Evolutionary conservation across 92 coral and sea anemone species (phyloP).

Genomic region (Plumapathes pennacea): DNA sequence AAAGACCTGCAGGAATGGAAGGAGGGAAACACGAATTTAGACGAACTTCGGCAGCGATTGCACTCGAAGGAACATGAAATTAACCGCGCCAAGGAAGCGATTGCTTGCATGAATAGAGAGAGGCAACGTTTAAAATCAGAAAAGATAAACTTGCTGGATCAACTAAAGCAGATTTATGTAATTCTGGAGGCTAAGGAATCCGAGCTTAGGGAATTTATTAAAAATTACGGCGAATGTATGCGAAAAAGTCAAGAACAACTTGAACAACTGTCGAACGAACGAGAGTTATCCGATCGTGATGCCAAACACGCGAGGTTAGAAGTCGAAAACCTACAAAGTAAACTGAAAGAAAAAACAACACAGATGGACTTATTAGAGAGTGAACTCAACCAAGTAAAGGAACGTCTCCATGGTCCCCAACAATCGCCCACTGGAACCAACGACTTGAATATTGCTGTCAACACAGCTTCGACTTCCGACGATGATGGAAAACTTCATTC

Average conservation of each 20-base stretch:
- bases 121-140: constrained; percentile 89
- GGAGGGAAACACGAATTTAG: constrained; percentile 76
- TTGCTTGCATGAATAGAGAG: constrained; percentile 86
- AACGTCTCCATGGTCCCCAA: constrained; percentile 54
- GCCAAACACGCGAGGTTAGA: constrained; percentile 35
- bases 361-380: constrained; percentile 71
- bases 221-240: constrained; percentile 92
- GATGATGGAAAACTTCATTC: too few species aligned
- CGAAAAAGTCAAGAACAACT: constrained; percentile 65
- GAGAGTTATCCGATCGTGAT: constrained; percentile 54
- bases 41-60: constrained; percentile 78
- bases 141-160: constrained; percentile 79
- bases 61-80: constrained; percentile 93
- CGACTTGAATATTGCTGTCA: too few species aligned
- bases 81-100: constrained; percentile 91
- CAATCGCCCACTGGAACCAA: constrained; percentile 47
- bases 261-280: constrained; percentile 57
- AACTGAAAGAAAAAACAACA: constrained; percentile 71
- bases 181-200: constrained; percentile 90
- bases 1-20: constrained; percentile 73
- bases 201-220: constrained; percentile 88
- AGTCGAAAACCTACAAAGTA: constrained; percentile 54
- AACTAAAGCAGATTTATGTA: constrained; percentile 89
- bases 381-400: constrained; percentile 69
- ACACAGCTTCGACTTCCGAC: too few species aligned